A percentile compares a stretch with the other conserved stretches of the same genome.
phyloP scores from a whole-genome alignment of 2,113 vertebrate genomes.

The Raja brachyura region DNA sequence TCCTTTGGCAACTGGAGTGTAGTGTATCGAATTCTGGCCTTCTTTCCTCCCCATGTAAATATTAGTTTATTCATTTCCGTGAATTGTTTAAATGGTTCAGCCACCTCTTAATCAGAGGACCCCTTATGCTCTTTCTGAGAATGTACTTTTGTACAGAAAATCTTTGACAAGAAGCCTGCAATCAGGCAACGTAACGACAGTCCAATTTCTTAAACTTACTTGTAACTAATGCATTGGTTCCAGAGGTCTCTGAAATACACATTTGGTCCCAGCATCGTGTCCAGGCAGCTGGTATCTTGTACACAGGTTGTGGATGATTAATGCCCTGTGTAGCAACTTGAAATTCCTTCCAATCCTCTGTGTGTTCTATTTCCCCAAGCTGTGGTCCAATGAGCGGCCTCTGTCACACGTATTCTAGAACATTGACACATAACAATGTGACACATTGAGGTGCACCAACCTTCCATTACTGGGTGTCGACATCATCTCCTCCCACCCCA shows the following conservation, averaged over 20 bases:
- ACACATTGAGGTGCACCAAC: not conserved
- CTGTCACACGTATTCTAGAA: not conserved
- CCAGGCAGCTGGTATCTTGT: not conserved
- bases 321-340: not conserved
- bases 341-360: not conserved
- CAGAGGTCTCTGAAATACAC: constrained; percentile 14
- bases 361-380: not conserved
- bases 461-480: not conserved
- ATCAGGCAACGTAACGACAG: not conserved
- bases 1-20: too few species aligned
- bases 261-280: not conserved
- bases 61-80: too few species aligned
- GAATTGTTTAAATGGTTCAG: not conserved
- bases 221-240: not conserved
- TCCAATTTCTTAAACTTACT: not conserved
- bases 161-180: not conserved
- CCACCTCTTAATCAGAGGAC: not conserved
- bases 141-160: not conserved
- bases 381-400: not conserved
- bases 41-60: too few species aligned
- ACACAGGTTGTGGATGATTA: too few species aligned
- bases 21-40: too few species aligned
- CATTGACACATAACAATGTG: not conserved
- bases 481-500: not conserved
- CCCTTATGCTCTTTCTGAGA: too few species aligned